Conservation (phyloP, 2,113 vertebrate genomes). For the Meriones unguiculatus region DNA sequence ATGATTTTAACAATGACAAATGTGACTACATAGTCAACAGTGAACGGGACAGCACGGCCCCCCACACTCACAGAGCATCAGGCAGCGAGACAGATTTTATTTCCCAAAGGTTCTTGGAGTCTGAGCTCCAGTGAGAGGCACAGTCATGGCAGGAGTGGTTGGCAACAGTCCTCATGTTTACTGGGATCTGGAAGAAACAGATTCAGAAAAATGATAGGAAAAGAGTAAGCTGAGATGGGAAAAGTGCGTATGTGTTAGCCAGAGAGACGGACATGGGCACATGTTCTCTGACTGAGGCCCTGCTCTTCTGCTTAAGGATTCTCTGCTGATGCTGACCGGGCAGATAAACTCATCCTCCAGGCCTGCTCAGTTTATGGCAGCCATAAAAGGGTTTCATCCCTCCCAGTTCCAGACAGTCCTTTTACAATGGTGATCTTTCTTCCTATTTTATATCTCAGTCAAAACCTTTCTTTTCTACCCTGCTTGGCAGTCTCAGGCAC, state of each 20-base stretch:
- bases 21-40: not conserved
- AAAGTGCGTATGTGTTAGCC: not conserved
- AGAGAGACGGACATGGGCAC: not conserved
- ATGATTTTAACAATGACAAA: not conserved
- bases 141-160: not conserved
- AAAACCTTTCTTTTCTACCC: constrained; percentile 33
- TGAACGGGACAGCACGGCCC: not conserved
- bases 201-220: not conserved
- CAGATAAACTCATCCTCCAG: not conserved
- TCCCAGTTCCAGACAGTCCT: not conserved
- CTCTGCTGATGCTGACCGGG: rapidly evolving
- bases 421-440: constrained; percentile 56
- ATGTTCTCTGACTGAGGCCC: not conserved
- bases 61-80: not conserved
- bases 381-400: constrained; percentile 44
- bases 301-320: not conserved
- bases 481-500: not conserved
- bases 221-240: not conserved
- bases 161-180: not conserved
- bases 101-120: not conserved
- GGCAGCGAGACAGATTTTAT: not conserved
- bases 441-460: constrained; percentile 51
- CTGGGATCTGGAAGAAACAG: not conserved
- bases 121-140: not conserved
- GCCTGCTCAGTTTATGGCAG: constrained; percentile 36